Percentiles rank a stretch among this genome's conserved stretches.
phyloP scores from a whole-genome alignment of 2,113 vertebrate genomes.

The Fregata magnificens region DNA sequence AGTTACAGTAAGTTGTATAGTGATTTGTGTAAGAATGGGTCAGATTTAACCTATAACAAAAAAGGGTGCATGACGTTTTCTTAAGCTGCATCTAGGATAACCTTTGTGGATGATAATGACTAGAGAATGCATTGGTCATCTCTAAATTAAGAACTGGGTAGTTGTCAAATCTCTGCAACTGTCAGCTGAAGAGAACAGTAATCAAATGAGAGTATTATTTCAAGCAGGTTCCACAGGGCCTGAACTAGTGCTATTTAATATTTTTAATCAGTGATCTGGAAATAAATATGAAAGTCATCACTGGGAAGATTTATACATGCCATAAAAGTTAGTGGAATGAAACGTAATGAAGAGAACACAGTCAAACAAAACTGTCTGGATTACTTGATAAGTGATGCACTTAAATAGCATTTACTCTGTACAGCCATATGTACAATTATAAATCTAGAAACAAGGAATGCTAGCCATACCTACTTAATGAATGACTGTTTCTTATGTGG shows the following conservation, averaged over 20 bases:
- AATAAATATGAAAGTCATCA: not conserved
- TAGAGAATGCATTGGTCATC: not conserved
- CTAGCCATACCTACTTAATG: not conserved
- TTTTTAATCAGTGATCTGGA: not conserved
- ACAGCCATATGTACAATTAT: not conserved
- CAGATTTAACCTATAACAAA: not conserved
- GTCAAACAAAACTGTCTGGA: not conserved
- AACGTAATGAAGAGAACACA: not conserved
- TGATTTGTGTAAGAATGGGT: not conserved
- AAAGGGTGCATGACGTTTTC: not conserved
- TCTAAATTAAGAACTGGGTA: not conserved
- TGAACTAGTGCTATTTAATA: not conserved
- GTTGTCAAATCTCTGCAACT: not conserved
- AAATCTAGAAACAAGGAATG: not conserved
- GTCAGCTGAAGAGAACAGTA: not conserved
- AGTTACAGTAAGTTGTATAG: not conserved
- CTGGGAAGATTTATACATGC: not conserved
- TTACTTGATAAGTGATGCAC: not conserved
- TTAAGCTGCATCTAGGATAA: not conserved
- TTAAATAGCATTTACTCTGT: not conserved
- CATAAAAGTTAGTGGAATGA: not conserved
- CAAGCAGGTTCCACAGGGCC: not conserved
- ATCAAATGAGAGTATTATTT: not conserved
- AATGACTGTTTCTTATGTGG: not conserved
- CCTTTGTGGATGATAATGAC: not conserved